Evolutionary conservation across 2,888 invertebrate genomes (phyloP).

Genomic region (Stomorhina lunata): DNA sequence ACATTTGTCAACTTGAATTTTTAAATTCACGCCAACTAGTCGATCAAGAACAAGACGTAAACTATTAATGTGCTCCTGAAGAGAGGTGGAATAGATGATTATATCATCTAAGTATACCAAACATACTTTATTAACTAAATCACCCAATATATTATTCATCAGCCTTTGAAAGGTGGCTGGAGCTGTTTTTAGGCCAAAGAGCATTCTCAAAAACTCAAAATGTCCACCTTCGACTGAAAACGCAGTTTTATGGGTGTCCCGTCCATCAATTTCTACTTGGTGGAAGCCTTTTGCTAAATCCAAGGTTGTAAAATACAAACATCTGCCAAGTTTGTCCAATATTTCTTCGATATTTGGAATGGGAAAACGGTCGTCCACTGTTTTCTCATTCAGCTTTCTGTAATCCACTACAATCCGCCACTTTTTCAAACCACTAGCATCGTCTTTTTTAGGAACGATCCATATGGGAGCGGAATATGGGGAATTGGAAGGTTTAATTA

Average conservation of each 20-base stretch:
- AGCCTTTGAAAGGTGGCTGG: slow-evolving; percentile 59
- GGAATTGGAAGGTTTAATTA: slow-evolving; percentile 31
- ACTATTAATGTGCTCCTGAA: slow-evolving; percentile 32
- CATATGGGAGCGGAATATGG: slow-evolving; percentile 24
- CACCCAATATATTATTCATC: slow-evolving; percentile 54
- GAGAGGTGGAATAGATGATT: slow-evolving; percentile 45
- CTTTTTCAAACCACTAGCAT: slow-evolving; percentile 10
- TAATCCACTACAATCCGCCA: slow-evolving; percentile 40
- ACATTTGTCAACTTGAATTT: no score
- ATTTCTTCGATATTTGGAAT: slow-evolving; percentile 50
- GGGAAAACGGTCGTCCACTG: slow-evolving; percentile 35
- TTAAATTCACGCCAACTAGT: neutral
- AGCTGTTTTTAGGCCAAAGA: neutral
- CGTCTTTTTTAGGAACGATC: slow-evolving; percentile 30
- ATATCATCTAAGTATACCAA: slow-evolving; percentile 50
- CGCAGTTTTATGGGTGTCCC: slow-evolving; percentile 17
- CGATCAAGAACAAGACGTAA: neutral
- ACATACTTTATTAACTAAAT: slow-evolving; percentile 29
- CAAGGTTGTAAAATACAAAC: slow-evolving; percentile 13
- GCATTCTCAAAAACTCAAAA: slow-evolving; percentile 52
- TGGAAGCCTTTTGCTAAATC: no score
- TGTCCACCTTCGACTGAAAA: slow-evolving; percentile 29
- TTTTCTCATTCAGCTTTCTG: slow-evolving; percentile 30
- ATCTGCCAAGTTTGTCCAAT: slow-evolving; percentile 36
- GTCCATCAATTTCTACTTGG: no score